Conservation (phyloP, 1,140 invertebrate species). For the Pseudachorutes palmiensis region DNA sequence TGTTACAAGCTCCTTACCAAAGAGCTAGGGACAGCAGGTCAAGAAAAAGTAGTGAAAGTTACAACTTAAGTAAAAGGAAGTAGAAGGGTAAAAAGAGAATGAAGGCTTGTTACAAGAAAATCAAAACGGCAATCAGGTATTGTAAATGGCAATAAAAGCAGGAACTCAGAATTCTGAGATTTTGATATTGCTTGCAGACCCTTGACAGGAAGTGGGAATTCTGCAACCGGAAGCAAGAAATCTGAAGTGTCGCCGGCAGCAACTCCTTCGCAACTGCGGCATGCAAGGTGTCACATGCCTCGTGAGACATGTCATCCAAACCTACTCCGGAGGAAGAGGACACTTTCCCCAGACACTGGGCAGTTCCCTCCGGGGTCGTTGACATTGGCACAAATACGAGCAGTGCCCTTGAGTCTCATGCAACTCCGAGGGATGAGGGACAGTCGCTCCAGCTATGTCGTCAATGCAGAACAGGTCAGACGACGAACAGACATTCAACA, state of each 20-base stretch:
- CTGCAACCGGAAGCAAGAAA: too few species aligned
- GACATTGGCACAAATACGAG: slow-evolving; percentile 29
- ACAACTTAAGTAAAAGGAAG: not conserved
- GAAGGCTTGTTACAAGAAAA: slow-evolving; percentile 32
- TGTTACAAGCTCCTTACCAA: too few species aligned
- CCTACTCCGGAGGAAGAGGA: not conserved
- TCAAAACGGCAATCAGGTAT: slow-evolving; percentile 29
- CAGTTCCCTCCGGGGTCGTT: slow-evolving; percentile 1
- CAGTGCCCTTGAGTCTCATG: slow-evolving; percentile 23
- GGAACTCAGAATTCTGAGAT: too few species aligned
- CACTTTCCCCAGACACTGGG: not conserved
- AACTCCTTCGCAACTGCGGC: slow-evolving; percentile 10
- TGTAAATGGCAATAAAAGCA: too few species aligned
- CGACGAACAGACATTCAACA: not conserved
- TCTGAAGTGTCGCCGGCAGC: not conserved
- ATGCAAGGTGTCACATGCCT: slow-evolving; percentile 24
- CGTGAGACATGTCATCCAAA: not conserved
- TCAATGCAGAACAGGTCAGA: slow-evolving; percentile 22
- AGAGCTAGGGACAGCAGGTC: not conserved
- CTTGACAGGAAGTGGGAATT: too few species aligned
- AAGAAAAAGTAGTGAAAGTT: not conserved
- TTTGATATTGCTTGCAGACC: too few species aligned
- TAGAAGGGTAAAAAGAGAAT: slow-evolving; percentile 3
- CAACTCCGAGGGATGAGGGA: slow-evolving; percentile 13
- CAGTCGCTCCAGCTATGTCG: slow-evolving; percentile 23